Percentiles rank a stretch among this genome's conserved stretches.
These are phyloP conservation scores for Orchestes rusci DNA, from an alignment of 2,888 invertebrate genomes.

Conservation along the genomic window DNA sequence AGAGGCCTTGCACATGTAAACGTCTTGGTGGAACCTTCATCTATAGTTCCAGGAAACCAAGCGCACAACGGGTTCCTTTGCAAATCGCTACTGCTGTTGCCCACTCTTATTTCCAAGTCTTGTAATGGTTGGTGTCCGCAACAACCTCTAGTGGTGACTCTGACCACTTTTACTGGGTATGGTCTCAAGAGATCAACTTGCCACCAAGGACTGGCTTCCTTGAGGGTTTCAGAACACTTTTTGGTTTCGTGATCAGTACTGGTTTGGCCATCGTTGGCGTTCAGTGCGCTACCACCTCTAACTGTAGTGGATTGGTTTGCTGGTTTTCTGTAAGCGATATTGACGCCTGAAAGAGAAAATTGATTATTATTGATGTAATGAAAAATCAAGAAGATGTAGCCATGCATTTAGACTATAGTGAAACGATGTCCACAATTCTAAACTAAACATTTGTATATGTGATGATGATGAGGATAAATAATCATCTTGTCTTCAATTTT, in stretches of 20 bases:
- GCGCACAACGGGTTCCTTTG: constrained; percentile 87
- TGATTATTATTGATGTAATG: neutral
- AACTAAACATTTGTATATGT: too few species aligned
- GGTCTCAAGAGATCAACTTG: constrained; percentile 78
- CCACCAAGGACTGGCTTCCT: constrained; percentile 91
- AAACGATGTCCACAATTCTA: too few species aligned
- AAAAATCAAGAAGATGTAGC: too few species aligned
- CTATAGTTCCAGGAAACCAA: constrained; percentile 90
- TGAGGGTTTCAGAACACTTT: constrained; percentile 82
- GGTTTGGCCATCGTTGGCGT: constrained; percentile 82
- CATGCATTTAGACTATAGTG: too few species aligned
- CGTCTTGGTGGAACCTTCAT: constrained; percentile 87
- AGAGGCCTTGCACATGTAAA: constrained; percentile 81
- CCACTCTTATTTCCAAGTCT: constrained; percentile 84
- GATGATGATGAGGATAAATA: too few species aligned
- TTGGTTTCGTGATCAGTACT: constrained; percentile 81
- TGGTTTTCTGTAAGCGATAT: constrained; percentile 79
- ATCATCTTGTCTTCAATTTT: too few species aligned
- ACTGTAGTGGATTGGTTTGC: constrained; percentile 88
- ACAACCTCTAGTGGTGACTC: constrained; percentile 78
- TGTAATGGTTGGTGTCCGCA: constrained; percentile 84
- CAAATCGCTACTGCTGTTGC: constrained; percentile 79
- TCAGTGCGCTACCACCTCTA: constrained; percentile 71
- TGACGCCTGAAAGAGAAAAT: constrained; percentile 54
- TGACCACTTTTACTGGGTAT: constrained; percentile 77